Evolutionary conservation across 2,888 invertebrate genomes (phyloP).

Genomic region (Nebria salina): DNA sequence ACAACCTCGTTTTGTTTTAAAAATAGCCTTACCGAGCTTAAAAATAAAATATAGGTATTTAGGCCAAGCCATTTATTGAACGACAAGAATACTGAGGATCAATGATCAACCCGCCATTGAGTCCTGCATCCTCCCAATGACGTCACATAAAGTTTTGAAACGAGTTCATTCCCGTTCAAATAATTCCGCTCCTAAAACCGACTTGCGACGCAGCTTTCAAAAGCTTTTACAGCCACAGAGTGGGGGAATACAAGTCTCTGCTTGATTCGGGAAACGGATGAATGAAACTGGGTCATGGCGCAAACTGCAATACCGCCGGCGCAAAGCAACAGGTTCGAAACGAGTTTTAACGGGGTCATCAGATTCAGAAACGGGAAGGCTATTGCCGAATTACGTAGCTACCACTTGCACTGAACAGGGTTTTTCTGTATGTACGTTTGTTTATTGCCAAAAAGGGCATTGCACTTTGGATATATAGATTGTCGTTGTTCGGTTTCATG

Average conservation of each 20-base stretch:
- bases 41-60: constrained; percentile 18
- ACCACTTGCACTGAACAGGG: constrained; percentile 23
- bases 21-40: neutral
- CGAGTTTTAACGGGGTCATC: constrained; percentile 25
- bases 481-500: neutral
- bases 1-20: neutral
- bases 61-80: constrained; percentile 31
- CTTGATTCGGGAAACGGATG: neutral
- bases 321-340: constrained; percentile 42
- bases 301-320: constrained; percentile 29
- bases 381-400: neutral
- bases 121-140: constrained; percentile 29
- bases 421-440: constrained; percentile 16
- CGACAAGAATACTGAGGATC: constrained; percentile 19
- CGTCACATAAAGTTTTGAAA: constrained; percentile 38
- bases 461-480: neutral
- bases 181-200: neutral
- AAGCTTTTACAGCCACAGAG: neutral
- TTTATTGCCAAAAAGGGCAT: neutral
- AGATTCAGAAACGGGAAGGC: constrained; percentile 2
- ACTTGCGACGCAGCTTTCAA: constrained; percentile 21
- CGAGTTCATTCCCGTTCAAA: constrained; percentile 34
- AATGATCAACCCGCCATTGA: constrained; percentile 43
- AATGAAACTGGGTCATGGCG: constrained; percentile 46
- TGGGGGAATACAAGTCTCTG: neutral